phyloP scores from a whole-genome alignment of 1,140 invertebrate species.

The Halotydeus destructor region DNA sequence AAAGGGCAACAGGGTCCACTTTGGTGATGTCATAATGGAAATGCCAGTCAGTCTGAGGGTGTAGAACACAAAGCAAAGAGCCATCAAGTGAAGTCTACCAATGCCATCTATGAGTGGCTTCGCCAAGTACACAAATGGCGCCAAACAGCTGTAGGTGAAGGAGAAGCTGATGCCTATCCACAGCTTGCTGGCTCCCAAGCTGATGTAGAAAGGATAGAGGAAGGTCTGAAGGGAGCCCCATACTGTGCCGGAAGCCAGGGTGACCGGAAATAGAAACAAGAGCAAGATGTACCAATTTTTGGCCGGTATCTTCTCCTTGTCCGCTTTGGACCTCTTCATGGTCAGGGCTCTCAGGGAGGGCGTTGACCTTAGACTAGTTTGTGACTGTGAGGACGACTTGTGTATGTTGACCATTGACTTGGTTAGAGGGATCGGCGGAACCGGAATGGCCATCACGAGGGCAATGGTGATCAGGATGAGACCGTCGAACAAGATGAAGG shows the following conservation, averaged over 20 bases:
- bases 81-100: constrained; percentile 16
- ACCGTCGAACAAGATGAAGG: constrained; percentile 15
- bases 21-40: constrained; percentile 12
- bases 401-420: not conserved
- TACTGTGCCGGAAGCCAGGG: constrained; percentile 14
- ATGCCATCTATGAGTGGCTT: constrained; percentile 18
- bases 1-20: constrained; percentile 18
- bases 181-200: constrained; percentile 11
- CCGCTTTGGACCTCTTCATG: not conserved
- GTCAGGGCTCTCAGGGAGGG: too few relatives aligned
- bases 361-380: constrained; percentile 3
- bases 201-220: constrained; percentile 12
- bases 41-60: constrained; percentile 15
- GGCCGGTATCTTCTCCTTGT: not conserved
- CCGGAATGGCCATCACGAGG: constrained; percentile 14
- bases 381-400: not conserved
- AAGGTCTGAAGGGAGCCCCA: constrained; percentile 16
- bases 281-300: not conserved
- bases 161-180: constrained; percentile 14
- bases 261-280: constrained; percentile 12
- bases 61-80: constrained; percentile 18
- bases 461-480: constrained; percentile 14
- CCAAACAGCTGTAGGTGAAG: constrained; percentile 12
- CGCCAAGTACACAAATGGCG: constrained; percentile 15
- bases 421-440: constrained; percentile 1